These are phyloP conservation scores for Orientallactaga sibirica DNA, from an alignment of 2,797 vertebrate genomes.

Conservation along the genomic window DNA sequence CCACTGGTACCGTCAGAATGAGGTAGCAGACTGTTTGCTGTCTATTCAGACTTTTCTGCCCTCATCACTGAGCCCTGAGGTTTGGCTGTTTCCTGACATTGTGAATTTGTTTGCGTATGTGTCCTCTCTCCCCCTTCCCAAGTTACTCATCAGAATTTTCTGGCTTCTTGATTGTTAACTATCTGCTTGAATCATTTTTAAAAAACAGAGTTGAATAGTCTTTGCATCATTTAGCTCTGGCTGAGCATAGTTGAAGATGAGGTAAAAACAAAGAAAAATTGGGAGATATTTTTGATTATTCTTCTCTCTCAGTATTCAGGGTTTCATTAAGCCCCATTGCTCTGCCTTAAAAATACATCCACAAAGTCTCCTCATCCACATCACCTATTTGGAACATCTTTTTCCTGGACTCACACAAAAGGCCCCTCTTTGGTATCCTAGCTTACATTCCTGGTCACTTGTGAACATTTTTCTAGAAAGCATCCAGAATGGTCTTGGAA, in stretches of 20 bases:
- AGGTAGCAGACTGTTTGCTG: not conserved
- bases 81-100: conserved; percentile 66
- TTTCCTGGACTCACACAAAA: not conserved
- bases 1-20: not conserved
- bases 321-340: not conserved
- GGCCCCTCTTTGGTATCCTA: not conserved
- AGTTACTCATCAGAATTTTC: conserved; percentile 32
- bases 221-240: conserved; percentile 37
- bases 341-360: not conserved
- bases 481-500: not conserved
- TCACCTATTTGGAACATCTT: not conserved
- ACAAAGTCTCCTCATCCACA: not conserved
- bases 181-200: not conserved
- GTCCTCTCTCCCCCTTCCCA: conserved; percentile 48
- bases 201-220: not conserved
- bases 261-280: not conserved
- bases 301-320: not conserved
- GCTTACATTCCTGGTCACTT: not conserved
- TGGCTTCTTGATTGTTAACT: not conserved
- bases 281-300: no score
- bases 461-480: not conserved
- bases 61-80: not conserved
- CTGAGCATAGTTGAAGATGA: not conserved
- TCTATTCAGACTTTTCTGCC: not conserved
- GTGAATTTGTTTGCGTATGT: conserved; percentile 59